Evolutionary conservation across 2,113 vertebrate species (phyloP), one percentile per base, ranked within the genome.

Genomic region (Antechinus flavipes): DNA sequence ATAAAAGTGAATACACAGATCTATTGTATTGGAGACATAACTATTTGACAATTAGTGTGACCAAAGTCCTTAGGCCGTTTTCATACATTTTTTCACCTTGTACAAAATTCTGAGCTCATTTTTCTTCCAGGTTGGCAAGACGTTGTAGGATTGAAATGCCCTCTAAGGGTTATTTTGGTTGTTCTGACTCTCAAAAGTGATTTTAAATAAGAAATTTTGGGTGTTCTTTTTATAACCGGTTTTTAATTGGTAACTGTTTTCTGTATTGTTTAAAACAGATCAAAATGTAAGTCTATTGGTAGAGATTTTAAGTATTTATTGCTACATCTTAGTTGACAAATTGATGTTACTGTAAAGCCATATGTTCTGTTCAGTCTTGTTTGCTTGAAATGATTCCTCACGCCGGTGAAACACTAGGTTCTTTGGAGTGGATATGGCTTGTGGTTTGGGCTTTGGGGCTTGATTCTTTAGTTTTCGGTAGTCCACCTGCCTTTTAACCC

Each of bases 271-370:
- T 98, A 97, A 99, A 98, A 97, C 97, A 98, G 98, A 99, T 99
- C 98, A 98, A 98, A 98, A 98, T 98, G 99, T 99, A 99, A 98
- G 98, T 99, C 98, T 98, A 98, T 99, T 98, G 98, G 98, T 99
- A 99, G 99, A 99, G 98, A 99, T 99, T 99, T 99, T 98, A 99
- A 99, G 99, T 99, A 99, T 99, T 99, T 99, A 99, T 99, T 99
- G 99, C 99, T 98, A 96, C 99, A 97, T 95, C 98, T 98, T 99
- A 98, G 98, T 98, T 99, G 98, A 98, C 98, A 98, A 98, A 98
- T 98, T 96, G 98, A 98, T 98, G 98, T 99, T 98, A 97, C 98
- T 98, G 98, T 99, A 98, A 99, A 99, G 99, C 99, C 99, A 98
- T 99, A 98, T 96, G 98, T 98, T 98, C 98, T 98, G 98, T 98